Conservation (phyloP, 2,797 vertebrate genomes). For the Anguilla obscura region DNA sequence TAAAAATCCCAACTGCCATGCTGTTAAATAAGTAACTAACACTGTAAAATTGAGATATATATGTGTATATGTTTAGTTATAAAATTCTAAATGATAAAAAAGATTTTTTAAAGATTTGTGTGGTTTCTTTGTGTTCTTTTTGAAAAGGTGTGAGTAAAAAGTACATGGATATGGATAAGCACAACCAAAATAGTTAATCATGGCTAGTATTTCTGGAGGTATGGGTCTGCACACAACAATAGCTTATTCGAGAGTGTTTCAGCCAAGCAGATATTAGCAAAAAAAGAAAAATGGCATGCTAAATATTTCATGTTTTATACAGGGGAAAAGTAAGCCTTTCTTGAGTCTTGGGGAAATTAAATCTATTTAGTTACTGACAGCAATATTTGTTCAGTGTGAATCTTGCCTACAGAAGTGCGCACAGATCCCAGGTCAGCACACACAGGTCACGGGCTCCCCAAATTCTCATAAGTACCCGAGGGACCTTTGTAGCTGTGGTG, state of each 20-base stretch:
- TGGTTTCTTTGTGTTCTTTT: constrained; percentile 1
- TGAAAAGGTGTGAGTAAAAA: background rate
- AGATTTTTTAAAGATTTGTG: constrained; percentile 30
- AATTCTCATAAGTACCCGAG: background rate
- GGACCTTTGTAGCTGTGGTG: background rate
- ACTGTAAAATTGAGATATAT: constrained; percentile 58
- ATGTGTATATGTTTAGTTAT: constrained; percentile 67
- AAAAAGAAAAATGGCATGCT: background rate
- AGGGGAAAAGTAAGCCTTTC: background rate
- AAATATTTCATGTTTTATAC: background rate
- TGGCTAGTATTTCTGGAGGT: background rate
- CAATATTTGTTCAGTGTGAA: background rate
- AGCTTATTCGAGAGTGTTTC: background rate
- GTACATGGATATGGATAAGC: background rate
- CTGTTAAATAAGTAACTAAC: constrained; percentile 24
- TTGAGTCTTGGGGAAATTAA: background rate
- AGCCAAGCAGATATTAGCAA: background rate
- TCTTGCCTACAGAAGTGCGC: background rate
- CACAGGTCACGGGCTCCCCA: background rate
- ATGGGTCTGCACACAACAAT: background rate
- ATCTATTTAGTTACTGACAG: background rate
- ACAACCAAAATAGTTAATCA: background rate
- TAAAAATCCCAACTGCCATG: constrained; percentile 55
- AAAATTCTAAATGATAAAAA: constrained; percentile 41
- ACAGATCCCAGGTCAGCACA: background rate